A percentile compares a stretch with the other conserved stretches of the same genome.
Conservation (phyloP, 1,140 invertebrate genomes). For the Drosophila punjabiensis region DNA sequence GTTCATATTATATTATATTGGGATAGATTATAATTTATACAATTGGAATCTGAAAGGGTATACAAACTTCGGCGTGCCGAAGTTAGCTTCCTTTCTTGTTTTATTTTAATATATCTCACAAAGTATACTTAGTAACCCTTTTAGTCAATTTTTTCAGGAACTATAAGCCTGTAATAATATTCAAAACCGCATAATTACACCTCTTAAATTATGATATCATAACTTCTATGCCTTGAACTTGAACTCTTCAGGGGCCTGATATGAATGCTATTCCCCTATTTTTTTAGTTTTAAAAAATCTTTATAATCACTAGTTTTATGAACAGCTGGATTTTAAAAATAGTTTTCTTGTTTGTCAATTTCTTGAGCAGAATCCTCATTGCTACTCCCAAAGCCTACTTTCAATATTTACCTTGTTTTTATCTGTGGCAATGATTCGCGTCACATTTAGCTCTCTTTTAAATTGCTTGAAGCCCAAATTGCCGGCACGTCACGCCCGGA, state of each 20-base stretch:
- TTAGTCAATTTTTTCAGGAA: not conserved
- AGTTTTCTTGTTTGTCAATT: not conserved
- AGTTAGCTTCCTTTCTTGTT: no score
- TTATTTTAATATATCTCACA: not conserved
- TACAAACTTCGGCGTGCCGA: no score
- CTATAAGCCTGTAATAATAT: not conserved
- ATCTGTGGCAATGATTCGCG: constrained; percentile 7
- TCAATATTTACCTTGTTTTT: constrained; percentile 4
- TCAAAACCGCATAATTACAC: no score
- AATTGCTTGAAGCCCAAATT: constrained; percentile 2
- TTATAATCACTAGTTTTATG: not conserved
- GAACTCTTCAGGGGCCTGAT: not conserved
- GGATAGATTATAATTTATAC: no score
- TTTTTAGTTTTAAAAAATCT: not conserved
- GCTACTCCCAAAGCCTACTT: not conserved
- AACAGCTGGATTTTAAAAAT: not conserved
- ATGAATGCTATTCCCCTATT: not conserved
- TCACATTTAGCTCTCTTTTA: constrained; percentile 13
- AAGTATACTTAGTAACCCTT: not conserved
- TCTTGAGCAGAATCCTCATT: not conserved
- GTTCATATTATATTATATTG: no score
- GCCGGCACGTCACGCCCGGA: constrained; percentile 10
- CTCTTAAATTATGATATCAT: not conserved
- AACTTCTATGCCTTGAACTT: not conserved
- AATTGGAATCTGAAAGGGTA: no score